A percentile compares a stretch with the other conserved stretches of the same genome.
These are phyloP conservation scores for Axis porcinus DNA, from an alignment of 2,113 vertebrate genomes.

Conservation along the genomic window DNA sequence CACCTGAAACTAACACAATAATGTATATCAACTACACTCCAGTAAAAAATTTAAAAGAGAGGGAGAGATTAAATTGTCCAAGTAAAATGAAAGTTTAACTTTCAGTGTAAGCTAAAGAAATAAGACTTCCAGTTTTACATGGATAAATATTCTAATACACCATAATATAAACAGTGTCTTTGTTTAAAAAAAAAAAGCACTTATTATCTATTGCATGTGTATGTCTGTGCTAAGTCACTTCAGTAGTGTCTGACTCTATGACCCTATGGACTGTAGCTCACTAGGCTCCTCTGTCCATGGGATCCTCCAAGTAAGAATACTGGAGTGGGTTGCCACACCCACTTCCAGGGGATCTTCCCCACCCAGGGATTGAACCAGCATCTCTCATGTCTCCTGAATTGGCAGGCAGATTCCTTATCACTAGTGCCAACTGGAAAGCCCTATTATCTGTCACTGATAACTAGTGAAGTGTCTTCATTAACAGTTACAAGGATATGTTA, in stretches of 20 bases:
- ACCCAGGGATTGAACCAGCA: no score
- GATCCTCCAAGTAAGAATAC: no score
- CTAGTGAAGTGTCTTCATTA: background rate
- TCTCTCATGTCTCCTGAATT: no score
- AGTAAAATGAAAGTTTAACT: background rate
- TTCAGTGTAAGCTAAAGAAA: background rate
- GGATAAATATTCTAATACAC: background rate
- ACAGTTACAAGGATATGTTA: background rate
- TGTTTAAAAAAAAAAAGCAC: background rate
- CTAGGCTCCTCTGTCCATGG: no score
- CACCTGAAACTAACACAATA: background rate
- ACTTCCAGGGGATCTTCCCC: no score
- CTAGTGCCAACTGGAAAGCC: background rate
- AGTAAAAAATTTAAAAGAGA: background rate
- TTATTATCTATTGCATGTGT: no score
- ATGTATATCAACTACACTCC: background rate
- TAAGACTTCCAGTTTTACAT: background rate
- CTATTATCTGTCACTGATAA: background rate
- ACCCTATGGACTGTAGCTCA: no score
- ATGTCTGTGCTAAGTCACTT: no score
- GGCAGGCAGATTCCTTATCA: no score
- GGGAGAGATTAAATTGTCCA: background rate
- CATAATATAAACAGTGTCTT: background rate
- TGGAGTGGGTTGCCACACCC: no score
- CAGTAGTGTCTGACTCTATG: no score